phyloP scores from a whole-genome alignment of 2,888 invertebrate genomes.

The Macrophya alboannulata region DNA sequence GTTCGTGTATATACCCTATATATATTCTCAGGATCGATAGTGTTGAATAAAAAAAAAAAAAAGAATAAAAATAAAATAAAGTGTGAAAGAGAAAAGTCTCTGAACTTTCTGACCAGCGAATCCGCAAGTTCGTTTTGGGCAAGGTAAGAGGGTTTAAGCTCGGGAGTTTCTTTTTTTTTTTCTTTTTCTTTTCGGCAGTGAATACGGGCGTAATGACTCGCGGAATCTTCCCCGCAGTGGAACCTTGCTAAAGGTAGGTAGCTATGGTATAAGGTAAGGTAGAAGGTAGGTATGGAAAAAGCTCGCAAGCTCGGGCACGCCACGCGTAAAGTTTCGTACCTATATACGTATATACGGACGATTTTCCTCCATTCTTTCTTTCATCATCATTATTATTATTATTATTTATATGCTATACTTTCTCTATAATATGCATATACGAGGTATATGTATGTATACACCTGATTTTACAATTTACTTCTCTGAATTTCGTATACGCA shows the following conservation, averaged over 20 bases:
- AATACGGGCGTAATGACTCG: constrained; percentile 51
- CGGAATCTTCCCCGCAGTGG: constrained; percentile 35
- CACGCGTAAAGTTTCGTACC: not conserved
- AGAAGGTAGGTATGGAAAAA: not conserved
- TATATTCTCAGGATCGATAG: not conserved
- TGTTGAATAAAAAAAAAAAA: not conserved
- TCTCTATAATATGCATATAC: too few species aligned
- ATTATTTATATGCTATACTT: too few species aligned
- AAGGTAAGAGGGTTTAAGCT: constrained; percentile 15
- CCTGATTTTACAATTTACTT: not conserved
- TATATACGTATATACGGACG: not conserved
- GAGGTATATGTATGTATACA: too few species aligned
- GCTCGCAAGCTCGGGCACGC: not conserved
- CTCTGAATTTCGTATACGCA: not conserved
- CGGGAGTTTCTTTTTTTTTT: not conserved
- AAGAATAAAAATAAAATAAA: not conserved
- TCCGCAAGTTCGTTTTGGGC: constrained; percentile 16
- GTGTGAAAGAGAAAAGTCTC: constrained; percentile 11
- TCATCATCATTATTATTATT: not conserved
- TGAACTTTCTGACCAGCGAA: constrained; percentile 39
- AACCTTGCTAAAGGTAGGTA: not conserved
- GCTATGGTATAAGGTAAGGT: not conserved
- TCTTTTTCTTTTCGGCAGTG: not conserved
- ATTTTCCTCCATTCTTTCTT: not conserved
- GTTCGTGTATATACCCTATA: not conserved